Conservation (phyloP, 2,113 vertebrate genomes). For the Orientallactaga bullata region DNA sequence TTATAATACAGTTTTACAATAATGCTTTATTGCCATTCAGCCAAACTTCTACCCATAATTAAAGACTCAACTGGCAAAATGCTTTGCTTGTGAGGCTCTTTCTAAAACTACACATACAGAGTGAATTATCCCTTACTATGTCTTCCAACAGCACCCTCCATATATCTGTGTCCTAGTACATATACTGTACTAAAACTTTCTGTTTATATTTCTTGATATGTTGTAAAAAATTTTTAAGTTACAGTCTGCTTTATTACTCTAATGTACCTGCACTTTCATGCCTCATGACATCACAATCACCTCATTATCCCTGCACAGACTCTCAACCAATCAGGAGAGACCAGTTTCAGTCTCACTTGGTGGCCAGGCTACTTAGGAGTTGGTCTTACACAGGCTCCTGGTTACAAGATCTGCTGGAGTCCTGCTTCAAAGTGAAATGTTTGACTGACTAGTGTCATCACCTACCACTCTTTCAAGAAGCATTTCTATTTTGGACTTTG, state of each 20-base stretch:
- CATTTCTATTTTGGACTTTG: background rate
- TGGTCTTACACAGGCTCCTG: background rate
- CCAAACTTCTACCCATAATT: background rate
- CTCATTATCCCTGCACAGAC: background rate
- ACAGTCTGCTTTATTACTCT: background rate
- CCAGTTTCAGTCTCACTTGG: background rate
- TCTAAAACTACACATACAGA: background rate
- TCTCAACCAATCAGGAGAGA: constrained; percentile 28
- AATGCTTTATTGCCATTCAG: background rate
- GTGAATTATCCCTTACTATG: background rate
- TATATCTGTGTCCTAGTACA: background rate
- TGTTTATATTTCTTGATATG: background rate
- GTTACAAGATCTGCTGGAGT: background rate
- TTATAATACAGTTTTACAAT: background rate
- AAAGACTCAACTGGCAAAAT: background rate
- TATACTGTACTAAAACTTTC: background rate
- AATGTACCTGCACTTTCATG: background rate
- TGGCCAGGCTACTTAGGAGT: background rate
- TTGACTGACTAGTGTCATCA: background rate
- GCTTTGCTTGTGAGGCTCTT: background rate
- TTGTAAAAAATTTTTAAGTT: background rate
- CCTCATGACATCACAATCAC: constrained; percentile 22
- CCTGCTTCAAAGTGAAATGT: background rate
- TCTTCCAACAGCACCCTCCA: background rate
- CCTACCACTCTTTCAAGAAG: background rate